Conservation (phyloP, 2,797 vertebrate genomes). For the Erethizon dorsatum region DNA sequence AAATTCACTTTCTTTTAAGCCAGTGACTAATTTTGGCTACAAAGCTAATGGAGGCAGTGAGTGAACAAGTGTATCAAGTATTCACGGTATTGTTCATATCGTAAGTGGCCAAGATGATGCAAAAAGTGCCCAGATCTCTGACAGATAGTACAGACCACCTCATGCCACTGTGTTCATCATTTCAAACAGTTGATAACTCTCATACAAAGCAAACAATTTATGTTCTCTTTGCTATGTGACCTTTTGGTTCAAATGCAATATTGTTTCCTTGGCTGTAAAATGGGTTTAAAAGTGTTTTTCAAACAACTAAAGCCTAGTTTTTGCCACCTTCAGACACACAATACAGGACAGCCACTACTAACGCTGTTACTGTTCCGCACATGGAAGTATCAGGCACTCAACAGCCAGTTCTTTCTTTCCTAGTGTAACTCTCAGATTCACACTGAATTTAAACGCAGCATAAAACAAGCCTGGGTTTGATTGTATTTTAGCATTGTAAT, state of each 20-base stretch:
- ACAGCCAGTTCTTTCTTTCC: not conserved
- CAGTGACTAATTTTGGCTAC: constrained; percentile 58
- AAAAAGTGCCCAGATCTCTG: not conserved
- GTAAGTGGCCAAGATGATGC: not conserved
- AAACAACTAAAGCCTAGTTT: not conserved
- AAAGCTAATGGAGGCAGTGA: not conserved
- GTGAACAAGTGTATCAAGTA: not conserved
- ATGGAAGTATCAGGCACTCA: not conserved
- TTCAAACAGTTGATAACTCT: not conserved
- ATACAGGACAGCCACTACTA: not conserved
- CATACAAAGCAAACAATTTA: constrained; percentile 3
- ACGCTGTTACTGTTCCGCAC: not conserved
- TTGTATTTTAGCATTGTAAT: constrained; percentile 31
- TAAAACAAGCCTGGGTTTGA: constrained; percentile 53
- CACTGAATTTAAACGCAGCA: constrained; percentile 48
- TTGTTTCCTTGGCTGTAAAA: constrained; percentile 54
- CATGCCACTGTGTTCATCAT: not conserved
- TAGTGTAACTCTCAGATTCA: not conserved
- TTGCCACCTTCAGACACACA: not conserved
- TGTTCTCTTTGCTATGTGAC: constrained; percentile 5
- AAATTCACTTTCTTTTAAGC: constrained; percentile 47
- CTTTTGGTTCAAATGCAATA: not conserved
- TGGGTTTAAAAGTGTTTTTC: constrained; percentile 45
- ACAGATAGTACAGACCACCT: not conserved
- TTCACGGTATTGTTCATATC: not conserved